Conservation (phyloP, 2,888 invertebrate species). For the Hyposoter didymator region DNA sequence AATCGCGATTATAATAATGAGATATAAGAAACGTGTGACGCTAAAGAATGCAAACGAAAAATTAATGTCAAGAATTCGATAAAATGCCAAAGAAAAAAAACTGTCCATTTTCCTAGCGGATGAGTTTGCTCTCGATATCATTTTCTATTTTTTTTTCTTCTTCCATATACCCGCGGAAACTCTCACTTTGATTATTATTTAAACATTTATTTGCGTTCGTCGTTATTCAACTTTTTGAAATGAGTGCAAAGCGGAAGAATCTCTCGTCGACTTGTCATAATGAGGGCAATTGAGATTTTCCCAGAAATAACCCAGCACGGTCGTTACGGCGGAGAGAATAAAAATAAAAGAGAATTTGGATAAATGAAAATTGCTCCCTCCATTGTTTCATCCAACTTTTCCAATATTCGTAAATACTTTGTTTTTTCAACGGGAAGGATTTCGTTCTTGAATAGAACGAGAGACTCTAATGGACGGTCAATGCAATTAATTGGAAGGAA, state of each 20-base stretch:
- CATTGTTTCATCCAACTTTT: constrained; percentile 43
- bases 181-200: neutral
- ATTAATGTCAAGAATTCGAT: constrained; percentile 56
- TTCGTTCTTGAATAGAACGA: neutral
- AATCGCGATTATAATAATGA: constrained; percentile 68
- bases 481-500: neutral
- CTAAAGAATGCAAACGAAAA: constrained; percentile 60
- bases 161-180: neutral
- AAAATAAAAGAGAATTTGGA: constrained; percentile 73
- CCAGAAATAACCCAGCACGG: neutral
- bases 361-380: constrained; percentile 72
- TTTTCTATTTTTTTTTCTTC: constrained; percentile 65
- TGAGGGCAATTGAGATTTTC: neutral
- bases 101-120: constrained; percentile 76
- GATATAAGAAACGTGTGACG: constrained; percentile 73
- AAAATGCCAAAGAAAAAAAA: constrained; percentile 80
- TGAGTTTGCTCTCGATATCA: constrained; percentile 54
- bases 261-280: constrained; percentile 45
- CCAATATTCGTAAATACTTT: constrained; percentile 24
- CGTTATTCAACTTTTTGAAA: constrained; percentile 9
- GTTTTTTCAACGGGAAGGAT: constrained; percentile 4
- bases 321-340: neutral
- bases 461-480: neutral
- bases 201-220: neutral
- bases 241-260: constrained; percentile 67